Evolutionary conservation across 2,797 vertebrate species (phyloP), one percentile per base, ranked within the genome.

Genomic region (Liparis tanakae): DNA sequence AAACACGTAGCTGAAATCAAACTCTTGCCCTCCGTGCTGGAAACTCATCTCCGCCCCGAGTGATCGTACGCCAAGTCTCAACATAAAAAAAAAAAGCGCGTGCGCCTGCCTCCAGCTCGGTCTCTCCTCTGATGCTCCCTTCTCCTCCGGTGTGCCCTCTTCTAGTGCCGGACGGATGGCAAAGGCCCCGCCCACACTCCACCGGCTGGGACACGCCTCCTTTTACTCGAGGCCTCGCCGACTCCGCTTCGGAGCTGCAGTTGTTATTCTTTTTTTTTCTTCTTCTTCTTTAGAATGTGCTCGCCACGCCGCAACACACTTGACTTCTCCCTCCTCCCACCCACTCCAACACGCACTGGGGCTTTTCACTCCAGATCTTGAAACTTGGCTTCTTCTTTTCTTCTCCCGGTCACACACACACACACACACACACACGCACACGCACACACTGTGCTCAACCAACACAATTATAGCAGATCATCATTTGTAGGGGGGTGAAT

Each of bases 1-100:
- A 93, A 96, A 97, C 84, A 96, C 88, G 91, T 94, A 95, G 84
- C 94, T 95, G 89, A 97, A 97, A 77, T 96, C 96, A 83, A 97
- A 96, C 91, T 97, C 96, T 36, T 92, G 94, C 71, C 96, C 95
- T 81, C 94, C 91, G 75, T 89, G 90, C 83, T 91, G 90, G 74
- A 91, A 95, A 84, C 93, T 96, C 96, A 97, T 97, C 88, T 84
- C 89, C 76, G 25, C 10, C 37, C 43, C 36, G 39, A 34, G 33
- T 63, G 57, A 69, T 53, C 14, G 17, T 14, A 62, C 25, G 20
- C 37, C 37, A 62, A 43, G 22, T 61, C 37, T 72, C 36, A 68
- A 44, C 54, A 69, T 34, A 65, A 70, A 61, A 68, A 46, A 30
- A 30, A 30, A 30, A 30, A n/a, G n/a, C n/a, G 25, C 25, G 25